Percentiles rank a stretch among this genome's conserved stretches.
Evolutionary conservation across 2,797 vertebrate species (phyloP).

Genomic region (Fundulus diaphanus): DNA sequence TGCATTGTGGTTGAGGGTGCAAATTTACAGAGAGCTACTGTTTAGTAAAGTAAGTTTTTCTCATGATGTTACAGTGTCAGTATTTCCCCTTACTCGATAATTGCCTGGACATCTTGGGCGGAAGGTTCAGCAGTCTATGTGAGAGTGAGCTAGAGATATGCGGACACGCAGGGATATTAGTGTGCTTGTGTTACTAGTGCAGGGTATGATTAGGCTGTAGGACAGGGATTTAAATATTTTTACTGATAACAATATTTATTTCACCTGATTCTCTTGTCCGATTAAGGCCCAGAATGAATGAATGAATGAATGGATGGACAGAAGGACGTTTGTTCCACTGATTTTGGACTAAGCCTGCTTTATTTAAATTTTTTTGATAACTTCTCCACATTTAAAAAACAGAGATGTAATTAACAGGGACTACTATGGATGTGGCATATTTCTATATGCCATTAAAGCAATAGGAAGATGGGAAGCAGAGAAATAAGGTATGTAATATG

Average conservation of each 20-base stretch:
- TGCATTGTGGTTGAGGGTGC: background rate
- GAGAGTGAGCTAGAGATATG: too few relatives aligned
- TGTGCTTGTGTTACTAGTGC: too few relatives aligned
- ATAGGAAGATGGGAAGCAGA: background rate
- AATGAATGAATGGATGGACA: too few relatives aligned
- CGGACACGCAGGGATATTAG: too few relatives aligned
- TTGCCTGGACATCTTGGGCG: background rate
- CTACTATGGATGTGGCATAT: background rate
- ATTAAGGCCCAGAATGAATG: too few relatives aligned
- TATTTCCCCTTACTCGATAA: background rate
- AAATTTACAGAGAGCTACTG: background rate
- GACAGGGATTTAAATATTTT: too few relatives aligned
- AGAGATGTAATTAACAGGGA: background rate
- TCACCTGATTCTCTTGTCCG: too few relatives aligned
- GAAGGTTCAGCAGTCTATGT: background rate
- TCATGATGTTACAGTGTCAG: background rate
- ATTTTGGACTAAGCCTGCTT: too few relatives aligned
- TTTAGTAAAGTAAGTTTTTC: background rate
- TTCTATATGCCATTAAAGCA: background rate
- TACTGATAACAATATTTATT: too few relatives aligned
- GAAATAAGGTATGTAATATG: background rate
- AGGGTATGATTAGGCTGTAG: too few relatives aligned
- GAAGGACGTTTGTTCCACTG: too few relatives aligned
- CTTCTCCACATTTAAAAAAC: background rate
- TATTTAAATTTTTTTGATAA: too few relatives aligned